Evolutionary conservation across 1,140 invertebrate genomes (phyloP).

Genomic region (Mizuhopecten yessoensis): DNA sequence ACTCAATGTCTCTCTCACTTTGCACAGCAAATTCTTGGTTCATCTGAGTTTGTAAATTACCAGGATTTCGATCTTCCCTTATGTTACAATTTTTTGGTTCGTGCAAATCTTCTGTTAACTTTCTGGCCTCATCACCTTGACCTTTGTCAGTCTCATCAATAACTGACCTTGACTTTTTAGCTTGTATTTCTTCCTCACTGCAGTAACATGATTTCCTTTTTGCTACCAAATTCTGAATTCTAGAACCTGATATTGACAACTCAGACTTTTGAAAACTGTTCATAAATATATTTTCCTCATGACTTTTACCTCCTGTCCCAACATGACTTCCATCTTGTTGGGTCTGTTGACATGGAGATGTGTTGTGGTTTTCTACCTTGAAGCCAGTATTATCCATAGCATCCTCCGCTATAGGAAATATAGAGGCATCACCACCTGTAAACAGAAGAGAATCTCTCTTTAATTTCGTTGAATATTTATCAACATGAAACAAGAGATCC

Average conservation of each 20-base stretch:
- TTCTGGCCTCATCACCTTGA: background rate
- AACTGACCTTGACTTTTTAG: slow-evolving; percentile 24
- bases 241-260: background rate
- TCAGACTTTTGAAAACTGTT: background rate
- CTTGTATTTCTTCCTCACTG: background rate
- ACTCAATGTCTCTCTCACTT: background rate
- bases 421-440: slow-evolving; percentile 93
- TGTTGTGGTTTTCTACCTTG: background rate
- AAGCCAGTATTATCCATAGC: background rate
- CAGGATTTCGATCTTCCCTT: background rate
- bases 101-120: background rate
- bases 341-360: background rate
- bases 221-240: background rate
- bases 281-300: background rate
- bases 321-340: background rate
- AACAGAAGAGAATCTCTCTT: too few species aligned
- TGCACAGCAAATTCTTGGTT: background rate
- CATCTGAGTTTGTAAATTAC: background rate
- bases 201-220: background rate
- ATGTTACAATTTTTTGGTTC: background rate
- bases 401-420: slow-evolving; percentile 85
- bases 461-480: too few species aligned
- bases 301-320: background rate
- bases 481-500: too few species aligned
- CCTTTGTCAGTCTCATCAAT: background rate